phyloP scores from a whole-genome alignment of 2,888 invertebrate species.

The Macroteleia sp. region DNA sequence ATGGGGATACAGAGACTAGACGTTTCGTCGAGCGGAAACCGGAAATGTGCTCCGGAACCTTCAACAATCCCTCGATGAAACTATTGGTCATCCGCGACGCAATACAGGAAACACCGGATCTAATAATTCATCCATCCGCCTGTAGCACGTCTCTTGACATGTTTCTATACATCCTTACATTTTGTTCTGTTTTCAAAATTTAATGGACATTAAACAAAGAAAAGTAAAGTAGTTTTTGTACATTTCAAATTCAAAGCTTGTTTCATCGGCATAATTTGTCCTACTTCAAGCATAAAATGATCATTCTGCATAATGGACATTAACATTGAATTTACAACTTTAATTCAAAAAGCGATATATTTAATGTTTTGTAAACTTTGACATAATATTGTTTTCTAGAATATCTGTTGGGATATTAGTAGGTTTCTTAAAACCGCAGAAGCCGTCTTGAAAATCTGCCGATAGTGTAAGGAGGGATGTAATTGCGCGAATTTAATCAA shows the following conservation, averaged over 20 bases:
- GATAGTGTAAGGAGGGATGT: constrained; percentile 79
- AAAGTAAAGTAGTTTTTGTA: too few relatives aligned
- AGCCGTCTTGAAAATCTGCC: constrained; percentile 64
- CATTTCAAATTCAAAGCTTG: too few relatives aligned
- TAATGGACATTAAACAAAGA: too few relatives aligned
- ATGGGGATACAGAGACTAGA: constrained; percentile 71
- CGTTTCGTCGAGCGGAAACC: constrained; percentile 82
- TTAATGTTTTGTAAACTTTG: constrained; percentile 11
- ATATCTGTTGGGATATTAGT: constrained; percentile 50
- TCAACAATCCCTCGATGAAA: constrained; percentile 84
- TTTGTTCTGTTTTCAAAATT: neutral
- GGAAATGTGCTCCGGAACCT: constrained; percentile 85
- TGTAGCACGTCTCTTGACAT: constrained; percentile 68
- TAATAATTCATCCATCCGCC: constrained; percentile 82
- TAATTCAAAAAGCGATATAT: too few relatives aligned
- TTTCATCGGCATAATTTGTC: too few relatives aligned
- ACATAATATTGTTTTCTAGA: constrained; percentile 31
- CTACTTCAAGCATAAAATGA: too few relatives aligned
- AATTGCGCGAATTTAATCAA: constrained; percentile 82
- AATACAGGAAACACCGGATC: constrained; percentile 83
- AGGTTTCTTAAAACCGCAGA: constrained; percentile 56
- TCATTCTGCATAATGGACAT: too few relatives aligned
- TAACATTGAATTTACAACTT: too few relatives aligned
- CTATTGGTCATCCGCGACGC: constrained; percentile 84
- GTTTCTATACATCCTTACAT: constrained; percentile 33